Conservation (phyloP, 2,113 vertebrate species). For the Dendrocopos noguchii region DNA sequence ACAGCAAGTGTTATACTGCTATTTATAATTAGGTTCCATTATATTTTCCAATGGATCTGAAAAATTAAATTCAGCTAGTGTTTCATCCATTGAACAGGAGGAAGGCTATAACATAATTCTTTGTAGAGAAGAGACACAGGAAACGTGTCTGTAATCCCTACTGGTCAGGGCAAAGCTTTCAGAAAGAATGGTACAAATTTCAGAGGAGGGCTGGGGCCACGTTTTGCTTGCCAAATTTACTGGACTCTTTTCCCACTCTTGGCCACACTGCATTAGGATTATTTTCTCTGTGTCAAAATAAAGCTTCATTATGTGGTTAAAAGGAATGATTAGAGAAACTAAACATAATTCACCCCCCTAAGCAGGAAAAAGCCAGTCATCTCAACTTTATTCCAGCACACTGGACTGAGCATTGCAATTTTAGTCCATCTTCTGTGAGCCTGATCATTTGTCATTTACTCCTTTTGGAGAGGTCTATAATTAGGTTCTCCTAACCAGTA, state of each 20-base stretch:
- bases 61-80: not conserved
- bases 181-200: not conserved
- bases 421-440: not conserved
- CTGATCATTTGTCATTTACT: conserved; percentile 30
- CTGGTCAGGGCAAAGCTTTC: not conserved
- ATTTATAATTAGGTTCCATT: not conserved
- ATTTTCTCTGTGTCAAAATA: conserved; percentile 11
- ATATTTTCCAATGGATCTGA: not conserved
- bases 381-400: not conserved
- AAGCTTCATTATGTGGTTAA: not conserved
- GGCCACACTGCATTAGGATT: not conserved
- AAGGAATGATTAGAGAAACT: conserved; percentile 6
- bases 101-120: not conserved
- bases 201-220: not conserved
- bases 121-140: not conserved
- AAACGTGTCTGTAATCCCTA: not conserved
- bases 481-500: conserved; percentile 16
- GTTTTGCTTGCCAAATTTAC: not conserved
- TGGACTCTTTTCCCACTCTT: not conserved
- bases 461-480: conserved; percentile 37
- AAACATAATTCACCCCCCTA: not conserved
- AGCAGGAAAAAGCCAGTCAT: not conserved
- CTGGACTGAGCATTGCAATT: not conserved
- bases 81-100: not conserved
- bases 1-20: not conserved